Evolutionary conservation across 53 echinoderm and acorn worm species (phyloP).

Genomic region (Echinarachnius parma): DNA sequence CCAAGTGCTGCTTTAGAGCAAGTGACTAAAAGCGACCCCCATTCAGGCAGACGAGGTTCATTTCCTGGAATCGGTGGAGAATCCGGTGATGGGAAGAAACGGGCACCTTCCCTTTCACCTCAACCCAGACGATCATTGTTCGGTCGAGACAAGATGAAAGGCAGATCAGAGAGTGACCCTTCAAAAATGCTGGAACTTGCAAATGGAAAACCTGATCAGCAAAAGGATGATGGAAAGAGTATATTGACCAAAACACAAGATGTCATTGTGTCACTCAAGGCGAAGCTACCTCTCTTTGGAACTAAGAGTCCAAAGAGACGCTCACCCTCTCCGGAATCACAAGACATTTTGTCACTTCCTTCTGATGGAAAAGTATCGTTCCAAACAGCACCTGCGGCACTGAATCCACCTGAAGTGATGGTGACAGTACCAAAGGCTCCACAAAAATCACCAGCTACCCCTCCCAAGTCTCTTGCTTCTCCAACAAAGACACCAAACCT

Average conservation of each 20-base stretch:
- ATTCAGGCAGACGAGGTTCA: slow-evolving; percentile 25
- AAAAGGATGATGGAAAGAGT: slow-evolving; percentile 12
- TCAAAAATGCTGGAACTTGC: slow-evolving; percentile 38
- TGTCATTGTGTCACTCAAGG: slow-evolving; percentile 32
- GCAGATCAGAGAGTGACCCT: slow-evolving; percentile 40
- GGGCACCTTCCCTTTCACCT: slow-evolving; percentile 27
- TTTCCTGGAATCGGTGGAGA: slow-evolving; percentile 31
- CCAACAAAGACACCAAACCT: slow-evolving; percentile 51
- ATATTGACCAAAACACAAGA: slow-evolving; percentile 32
- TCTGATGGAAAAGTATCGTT: slow-evolving; percentile 19
- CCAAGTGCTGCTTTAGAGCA: slow-evolving; percentile 25
- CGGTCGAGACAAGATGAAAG: slow-evolving; percentile 22
- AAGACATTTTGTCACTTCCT: slow-evolving; percentile 1
- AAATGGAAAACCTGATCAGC: slow-evolving; percentile 30
- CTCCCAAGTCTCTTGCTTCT: slow-evolving; percentile 48
- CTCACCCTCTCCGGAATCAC: slow-evolving; percentile 40
- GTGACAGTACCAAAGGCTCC: slow-evolving; percentile 31
- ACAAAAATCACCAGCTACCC: not conserved
- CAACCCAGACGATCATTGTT: slow-evolving; percentile 24
- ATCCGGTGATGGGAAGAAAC: slow-evolving; percentile 9
- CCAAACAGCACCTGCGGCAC: slow-evolving; percentile 7
- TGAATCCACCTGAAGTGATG: slow-evolving; percentile 42
- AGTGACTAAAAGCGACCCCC: not conserved
- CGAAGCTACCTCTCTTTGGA: slow-evolving; percentile 39
- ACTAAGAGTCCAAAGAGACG: slow-evolving; percentile 13